Evolutionary conservation across 2,797 vertebrate genomes (phyloP), one percentile per base, ranked within the genome.

Genomic region (Sardinella longiceps): DNA sequence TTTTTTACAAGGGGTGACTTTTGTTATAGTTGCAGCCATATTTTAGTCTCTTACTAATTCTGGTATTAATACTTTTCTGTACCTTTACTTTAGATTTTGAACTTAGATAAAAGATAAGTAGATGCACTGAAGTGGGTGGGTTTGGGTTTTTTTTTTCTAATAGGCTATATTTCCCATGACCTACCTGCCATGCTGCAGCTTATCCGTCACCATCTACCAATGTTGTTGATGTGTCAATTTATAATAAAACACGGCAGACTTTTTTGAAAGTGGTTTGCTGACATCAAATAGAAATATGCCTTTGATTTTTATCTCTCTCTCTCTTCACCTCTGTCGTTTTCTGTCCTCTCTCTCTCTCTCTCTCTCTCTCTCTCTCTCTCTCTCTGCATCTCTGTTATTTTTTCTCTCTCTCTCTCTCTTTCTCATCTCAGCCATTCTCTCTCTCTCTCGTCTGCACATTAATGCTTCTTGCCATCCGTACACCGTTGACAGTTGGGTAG

Each of bases 171-270:
- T n/a, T n/a, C n/a, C n/a, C n/a, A n/a, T n/a, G n/a, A n/a, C n/a
- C n/a, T n/a, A n/a, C n/a, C n/a, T n/a, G 30, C 66, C 60, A 66
- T 15, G 30, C 63, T 23, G 37, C 20, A 23, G 2, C n/a, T 58
- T 90, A 90, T 90, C 89, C 85, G 80, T 74, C 88, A 89, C 88
- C 83, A 90, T 89, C 86, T 80, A 25, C 56, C 33, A 81, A 39
- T 70, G 58, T 33, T 63, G 82, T 88, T 88, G 39, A 80, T 83
- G 85, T 89, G 87, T 90, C 86, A 89, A 82, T 87, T 90, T 93
- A 90, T 85, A 83, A 88, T 90, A 87, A 91, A 83, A 70, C 51
- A 48, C 48, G 60, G 1, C 77, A 63, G 83, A 43, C 48, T 84
- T 91, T 92, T 85, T 86, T 80, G 66, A 87, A 91, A 89, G 84